Base-by-base conservation (phyloP, 2,113 vertebrate genomes). In the Xenotilapia longispinis region DNA sequence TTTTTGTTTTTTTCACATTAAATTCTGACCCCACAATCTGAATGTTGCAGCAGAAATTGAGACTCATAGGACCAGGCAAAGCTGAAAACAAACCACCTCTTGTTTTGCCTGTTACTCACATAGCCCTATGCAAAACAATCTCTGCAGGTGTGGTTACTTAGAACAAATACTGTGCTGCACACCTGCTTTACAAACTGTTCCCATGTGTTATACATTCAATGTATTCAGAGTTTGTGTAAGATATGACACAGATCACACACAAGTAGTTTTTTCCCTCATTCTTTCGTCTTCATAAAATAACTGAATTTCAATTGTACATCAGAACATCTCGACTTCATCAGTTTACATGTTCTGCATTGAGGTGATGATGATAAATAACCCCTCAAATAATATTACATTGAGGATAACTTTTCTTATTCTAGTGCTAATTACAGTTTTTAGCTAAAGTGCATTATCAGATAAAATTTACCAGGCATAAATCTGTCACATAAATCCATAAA, bases 401-500 rank as follows among this genome's bases (percentile, higher is more conserved):
- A 40, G 11, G 6, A 21, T 68, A 68, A 21, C 6, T 21, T 38
- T 0, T 68, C 33, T 21, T 13, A 38, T 68, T 68, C 19, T 38
- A 38, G 19, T 68, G 19, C 63, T 68, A 40, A 68, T 68, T 21
- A 14, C 63, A 68, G 36, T 40, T 68, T 40, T 68, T 14, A 68
- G 33, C 63, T 68, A 8, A 68, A 68, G 5, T 45, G 21, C 65
- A 26, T 73, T 45, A 17, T 73, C 68, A 26, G 1, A 73, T 73
- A 0, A 73, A 26, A 23, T 42, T 26, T 45, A 73, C 14, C 38
- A 23, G 38, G 0, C 65, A 45, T 73, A 73, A 73, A 17, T 0
- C 15, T 28, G 9, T 19, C 40, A 19, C 8, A 26, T 47, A 28
- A 45, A 75, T 75, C 40, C 40, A 28, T 17, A 47, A 75, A 75